Percentiles rank a stretch among this genome's conserved stretches.
These are phyloP conservation scores for Papilio polyxenes DNA, from an alignment of 1,140 invertebrate species.

Conservation along the genomic window DNA sequence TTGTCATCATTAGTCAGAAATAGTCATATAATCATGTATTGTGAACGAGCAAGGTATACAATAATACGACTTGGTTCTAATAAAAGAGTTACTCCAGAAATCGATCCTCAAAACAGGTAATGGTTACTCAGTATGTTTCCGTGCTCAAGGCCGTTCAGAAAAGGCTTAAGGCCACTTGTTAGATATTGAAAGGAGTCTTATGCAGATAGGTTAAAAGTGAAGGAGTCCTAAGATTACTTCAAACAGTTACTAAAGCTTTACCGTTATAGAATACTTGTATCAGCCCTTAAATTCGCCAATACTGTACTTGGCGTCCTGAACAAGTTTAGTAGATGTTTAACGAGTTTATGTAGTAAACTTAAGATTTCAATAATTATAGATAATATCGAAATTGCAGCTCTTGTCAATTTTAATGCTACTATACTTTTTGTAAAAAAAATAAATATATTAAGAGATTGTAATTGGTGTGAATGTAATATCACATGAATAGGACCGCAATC, in stretches of 20 bases:
- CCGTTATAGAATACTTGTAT: not conserved
- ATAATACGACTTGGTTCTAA: no score
- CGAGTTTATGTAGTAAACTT: not conserved
- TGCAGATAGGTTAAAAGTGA: slow-evolving; percentile 25
- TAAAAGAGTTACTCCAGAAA: slow-evolving; percentile 2
- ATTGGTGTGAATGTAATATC: not conserved
- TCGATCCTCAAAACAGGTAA: not conserved
- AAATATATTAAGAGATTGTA: not conserved
- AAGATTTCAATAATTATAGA: no score
- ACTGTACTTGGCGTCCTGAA: not conserved
- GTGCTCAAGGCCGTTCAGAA: slow-evolving; percentile 1
- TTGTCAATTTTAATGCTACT: no score
- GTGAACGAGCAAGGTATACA: no score
- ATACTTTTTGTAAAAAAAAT: no score
- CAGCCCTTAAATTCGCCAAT: not conserved
- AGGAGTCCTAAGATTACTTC: slow-evolving; percentile 11
- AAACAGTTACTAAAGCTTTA: not conserved
- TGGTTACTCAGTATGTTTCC: not conserved
- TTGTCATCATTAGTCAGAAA: no score
- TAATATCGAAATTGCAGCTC: no score
- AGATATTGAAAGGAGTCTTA: slow-evolving; percentile 20
- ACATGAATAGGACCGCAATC: not conserved
- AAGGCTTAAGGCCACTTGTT: slow-evolving; percentile 8
- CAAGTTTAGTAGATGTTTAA: not conserved
- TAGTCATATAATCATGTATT: no score